A percentile compares a stretch with the other conserved stretches of the same genome.
Conservation (phyloP, 2,888 invertebrate species). For the Ornithoptera alexandrae region DNA sequence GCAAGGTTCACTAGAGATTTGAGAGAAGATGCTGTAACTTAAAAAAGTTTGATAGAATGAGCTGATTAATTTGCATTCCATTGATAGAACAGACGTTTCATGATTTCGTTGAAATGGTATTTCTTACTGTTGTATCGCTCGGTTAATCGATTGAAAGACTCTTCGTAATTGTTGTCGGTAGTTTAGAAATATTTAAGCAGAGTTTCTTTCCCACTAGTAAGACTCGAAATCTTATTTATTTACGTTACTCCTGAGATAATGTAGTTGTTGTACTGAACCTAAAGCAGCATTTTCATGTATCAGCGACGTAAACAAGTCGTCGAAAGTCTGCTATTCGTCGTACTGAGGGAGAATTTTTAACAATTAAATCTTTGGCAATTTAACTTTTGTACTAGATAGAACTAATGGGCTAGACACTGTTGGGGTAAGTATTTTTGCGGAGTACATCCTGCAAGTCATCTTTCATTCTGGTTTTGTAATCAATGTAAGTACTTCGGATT, state of each 20-base stretch:
- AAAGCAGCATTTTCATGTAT: slow-evolving; percentile 31
- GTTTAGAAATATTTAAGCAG: slow-evolving; percentile 24
- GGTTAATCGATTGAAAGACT: slow-evolving; percentile 31
- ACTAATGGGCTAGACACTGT: not conserved
- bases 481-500: not conserved
- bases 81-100: slow-evolving; percentile 31
- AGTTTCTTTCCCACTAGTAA: slow-evolving; percentile 31
- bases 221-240: slow-evolving; percentile 2
- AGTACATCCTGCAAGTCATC: not conserved
- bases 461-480: not conserved
- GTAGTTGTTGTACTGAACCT: slow-evolving; percentile 27
- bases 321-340: slow-evolving; percentile 34
- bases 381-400: slow-evolving; percentile 13
- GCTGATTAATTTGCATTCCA: slow-evolving; percentile 4
- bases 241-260: slow-evolving; percentile 6
- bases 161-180: slow-evolving; percentile 33
- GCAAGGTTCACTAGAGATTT: not conserved
- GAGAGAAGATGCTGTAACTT: not conserved
- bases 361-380: slow-evolving; percentile 31
- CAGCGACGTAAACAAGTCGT: slow-evolving; percentile 34
- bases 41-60: not conserved
- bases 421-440: not conserved
- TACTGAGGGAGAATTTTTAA: slow-evolving; percentile 33
- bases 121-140: slow-evolving; percentile 30
- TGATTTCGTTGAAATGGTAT: slow-evolving; percentile 31